A percentile compares a stretch with the other conserved stretches of the same genome.
Conservation (phyloP, 2,888 invertebrate species). For the Melinopterus prodromus region DNA sequence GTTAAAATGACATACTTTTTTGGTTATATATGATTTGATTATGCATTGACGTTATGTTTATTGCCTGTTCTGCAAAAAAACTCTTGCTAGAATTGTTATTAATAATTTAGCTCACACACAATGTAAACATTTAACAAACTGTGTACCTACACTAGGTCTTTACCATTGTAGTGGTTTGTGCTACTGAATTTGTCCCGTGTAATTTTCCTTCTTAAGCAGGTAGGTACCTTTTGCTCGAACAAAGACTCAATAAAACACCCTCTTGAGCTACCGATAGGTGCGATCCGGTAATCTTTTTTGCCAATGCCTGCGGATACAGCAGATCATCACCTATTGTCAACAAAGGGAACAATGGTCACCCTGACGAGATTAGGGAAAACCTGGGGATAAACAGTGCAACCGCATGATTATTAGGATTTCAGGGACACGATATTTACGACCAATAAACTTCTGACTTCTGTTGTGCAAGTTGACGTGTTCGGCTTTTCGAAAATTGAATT, state of each 20-base stretch:
- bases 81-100: too few relatives aligned
- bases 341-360: not conserved
- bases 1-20: too few relatives aligned
- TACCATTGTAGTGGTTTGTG: too few relatives aligned
- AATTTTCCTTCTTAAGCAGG: not conserved
- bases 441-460: not conserved
- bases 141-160: too few relatives aligned
- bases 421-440: not conserved
- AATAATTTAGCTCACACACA: too few relatives aligned
- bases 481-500: not conserved
- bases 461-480: not conserved
- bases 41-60: too few relatives aligned
- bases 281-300: not conserved
- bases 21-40: too few relatives aligned
- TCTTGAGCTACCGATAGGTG: not conserved
- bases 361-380: not conserved
- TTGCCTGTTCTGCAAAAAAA: too few relatives aligned
- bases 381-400: not conserved
- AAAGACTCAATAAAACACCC: not conserved
- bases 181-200: not conserved
- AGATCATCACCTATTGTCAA: not conserved
- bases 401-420: not conserved
- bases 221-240: not conserved
- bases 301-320: not conserved
- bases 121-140: too few relatives aligned